Conservation (phyloP, 2,113 vertebrate genomes). For the Ahaetulla prasina region DNA sequence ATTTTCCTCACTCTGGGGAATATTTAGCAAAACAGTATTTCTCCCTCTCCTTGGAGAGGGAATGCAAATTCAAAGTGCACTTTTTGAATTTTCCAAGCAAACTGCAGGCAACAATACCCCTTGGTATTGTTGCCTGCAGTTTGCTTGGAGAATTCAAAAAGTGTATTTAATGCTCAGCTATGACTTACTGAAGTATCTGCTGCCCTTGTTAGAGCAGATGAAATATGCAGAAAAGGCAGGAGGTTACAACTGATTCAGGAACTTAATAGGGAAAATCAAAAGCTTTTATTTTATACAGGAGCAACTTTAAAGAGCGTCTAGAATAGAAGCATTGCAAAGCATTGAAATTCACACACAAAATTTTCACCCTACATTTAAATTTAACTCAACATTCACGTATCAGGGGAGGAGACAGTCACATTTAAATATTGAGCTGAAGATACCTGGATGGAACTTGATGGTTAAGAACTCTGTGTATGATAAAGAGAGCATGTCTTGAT, state of each 20-base stretch:
- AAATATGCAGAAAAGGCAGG: background rate
- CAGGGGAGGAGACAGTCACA: background rate
- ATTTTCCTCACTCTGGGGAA: background rate
- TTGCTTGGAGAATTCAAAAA: background rate
- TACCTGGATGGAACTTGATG: background rate
- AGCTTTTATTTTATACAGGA: background rate
- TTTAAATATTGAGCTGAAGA: background rate
- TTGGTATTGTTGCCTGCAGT: background rate
- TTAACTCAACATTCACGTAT: background rate
- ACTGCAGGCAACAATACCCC: no score
- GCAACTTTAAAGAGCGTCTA: constrained; percentile 17
- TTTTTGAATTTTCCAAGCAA: no score
- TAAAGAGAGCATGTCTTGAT: background rate
- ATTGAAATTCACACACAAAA: background rate
- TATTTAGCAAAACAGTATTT: background rate
- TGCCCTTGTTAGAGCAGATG: background rate
- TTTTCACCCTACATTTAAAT: background rate
- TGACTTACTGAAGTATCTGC: background rate
- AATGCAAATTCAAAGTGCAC: no score
- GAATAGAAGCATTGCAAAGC: background rate
- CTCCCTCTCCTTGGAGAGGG: background rate
- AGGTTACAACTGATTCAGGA: background rate
- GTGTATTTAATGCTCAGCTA: background rate
- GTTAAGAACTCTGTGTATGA: background rate
- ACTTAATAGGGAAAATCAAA: background rate